A percentile compares a stretch with the other conserved stretches of the same genome.
Evolutionary conservation across 2,888 invertebrate species (phyloP).

Genomic region (Brenthis hecate): DNA sequence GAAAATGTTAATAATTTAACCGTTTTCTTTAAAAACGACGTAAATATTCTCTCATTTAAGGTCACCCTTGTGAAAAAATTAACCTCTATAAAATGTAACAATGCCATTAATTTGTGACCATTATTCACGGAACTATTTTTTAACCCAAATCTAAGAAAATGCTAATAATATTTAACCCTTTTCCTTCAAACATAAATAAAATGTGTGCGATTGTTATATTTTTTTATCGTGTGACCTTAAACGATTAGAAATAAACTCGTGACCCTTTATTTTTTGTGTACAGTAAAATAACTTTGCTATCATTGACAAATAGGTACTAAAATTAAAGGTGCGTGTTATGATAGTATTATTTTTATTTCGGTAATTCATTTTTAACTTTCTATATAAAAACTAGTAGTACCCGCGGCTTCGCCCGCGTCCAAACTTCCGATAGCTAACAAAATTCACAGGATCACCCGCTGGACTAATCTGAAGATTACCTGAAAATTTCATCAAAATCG

Average conservation of each 20-base stretch:
- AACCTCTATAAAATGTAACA: slow-evolving; percentile 23
- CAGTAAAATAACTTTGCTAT: neutral
- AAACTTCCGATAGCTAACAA: too few relatives aligned
- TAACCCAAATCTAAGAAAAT: slow-evolving; percentile 5
- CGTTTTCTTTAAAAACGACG: neutral
- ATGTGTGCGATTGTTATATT: neutral
- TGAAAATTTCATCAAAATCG: too few relatives aligned
- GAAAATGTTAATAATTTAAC: neutral
- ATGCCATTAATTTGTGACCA: slow-evolving; percentile 28
- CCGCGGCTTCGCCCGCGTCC: too few relatives aligned
- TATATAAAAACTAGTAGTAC: too few relatives aligned
- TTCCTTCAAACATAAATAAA: slow-evolving; percentile 4
- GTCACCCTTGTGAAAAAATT: slow-evolving; percentile 26
- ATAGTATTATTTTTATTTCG: too few relatives aligned
- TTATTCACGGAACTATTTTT: neutral
- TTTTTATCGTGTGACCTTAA: slow-evolving; percentile 18
- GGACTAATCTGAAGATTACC: too few relatives aligned
- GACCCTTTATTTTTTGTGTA: slow-evolving; percentile 1
- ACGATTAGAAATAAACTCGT: slow-evolving; percentile 5
- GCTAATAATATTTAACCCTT: neutral
- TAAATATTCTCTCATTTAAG: too few relatives aligned
- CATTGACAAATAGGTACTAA: too few relatives aligned
- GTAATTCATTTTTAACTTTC: too few relatives aligned
- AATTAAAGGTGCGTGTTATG: too few relatives aligned
- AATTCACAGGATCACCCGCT: too few relatives aligned